Base-by-base conservation (phyloP, 1,140 invertebrate species). In the Aradophagus sp. region DNA sequence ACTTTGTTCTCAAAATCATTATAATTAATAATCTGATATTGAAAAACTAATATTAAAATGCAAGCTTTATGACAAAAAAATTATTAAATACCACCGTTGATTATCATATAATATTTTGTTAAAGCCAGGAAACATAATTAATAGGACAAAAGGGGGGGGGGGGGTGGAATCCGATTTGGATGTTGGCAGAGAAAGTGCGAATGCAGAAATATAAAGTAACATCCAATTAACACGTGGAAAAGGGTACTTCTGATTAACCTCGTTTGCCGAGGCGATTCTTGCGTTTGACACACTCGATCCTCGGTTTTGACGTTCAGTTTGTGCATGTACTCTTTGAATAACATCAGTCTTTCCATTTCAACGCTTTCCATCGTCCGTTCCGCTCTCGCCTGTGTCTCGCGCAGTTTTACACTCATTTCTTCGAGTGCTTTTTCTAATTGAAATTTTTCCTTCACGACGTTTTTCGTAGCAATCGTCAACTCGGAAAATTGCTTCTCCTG, bases 401-500 rank as follows among this genome's bases (percentile, higher is more conserved):
- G 20, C 14, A 61, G 34, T 42, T 74, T 73, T 4, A 20, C 29
- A 8, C 69, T 70, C 23, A 45, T 77, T 39, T 71, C 70, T 29
- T 44, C 27, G 4, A 80, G 20, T 15, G 63, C 38, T 23, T 77
- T 77, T 45, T 81, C 67, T 16, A 81, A 36, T 19, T 69, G 66
- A 11, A 61, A 67, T 42, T 82, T 82, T 19, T 79, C 76, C 5
- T 61, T n/a, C 27, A 78, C 36, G 5, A 82, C 53, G n/a, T 68
- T 69, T 14, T 56, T 71, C 1, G 78, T 72, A 0, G 67, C 77
- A 34, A 74, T 68, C 1, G 76, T 73, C 5, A 82, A 66, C 27
- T 77, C 70, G 2, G 76, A 45, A 53, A 76, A 79, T 70, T 80
- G 69, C 34, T 38, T 70, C 39, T 79, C 76, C 45, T 79, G 79